phyloP scores from a whole-genome alignment of 2,797 vertebrate species.

The Smutsia gigantea region DNA sequence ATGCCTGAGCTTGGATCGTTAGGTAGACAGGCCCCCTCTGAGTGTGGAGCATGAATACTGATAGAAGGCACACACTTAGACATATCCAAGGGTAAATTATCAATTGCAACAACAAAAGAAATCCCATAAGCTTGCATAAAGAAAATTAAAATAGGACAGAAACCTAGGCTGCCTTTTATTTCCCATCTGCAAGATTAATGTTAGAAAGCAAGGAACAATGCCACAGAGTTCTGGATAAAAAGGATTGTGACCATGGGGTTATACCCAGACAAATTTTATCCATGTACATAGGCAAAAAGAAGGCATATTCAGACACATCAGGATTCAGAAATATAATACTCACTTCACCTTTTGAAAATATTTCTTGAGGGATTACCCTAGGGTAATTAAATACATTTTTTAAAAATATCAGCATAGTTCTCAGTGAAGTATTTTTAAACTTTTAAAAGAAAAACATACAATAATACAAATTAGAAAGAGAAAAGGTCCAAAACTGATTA shows the following conservation, averaged over 20 bases:
- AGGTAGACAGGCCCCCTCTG: background rate
- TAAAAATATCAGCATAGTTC: background rate
- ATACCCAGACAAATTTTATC: background rate
- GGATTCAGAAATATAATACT: background rate
- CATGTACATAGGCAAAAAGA: background rate
- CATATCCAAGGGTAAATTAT: background rate
- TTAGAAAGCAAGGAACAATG: background rate
- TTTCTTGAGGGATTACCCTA: conserved; percentile 30
- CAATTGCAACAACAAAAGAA: conserved; percentile 1
- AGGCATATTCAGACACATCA: background rate
- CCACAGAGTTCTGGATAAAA: background rate
- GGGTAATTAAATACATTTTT: background rate
- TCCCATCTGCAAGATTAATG: background rate
- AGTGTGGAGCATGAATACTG: background rate
- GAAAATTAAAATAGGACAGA: conserved; percentile 47
- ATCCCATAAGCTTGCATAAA: conserved; percentile 10
- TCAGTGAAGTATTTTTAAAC: conserved; percentile 37
- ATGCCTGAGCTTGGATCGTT: background rate
- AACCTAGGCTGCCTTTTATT: background rate
- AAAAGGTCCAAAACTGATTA: background rate
- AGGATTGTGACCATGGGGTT: background rate
- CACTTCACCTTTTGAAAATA: background rate
- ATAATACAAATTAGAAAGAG: background rate
- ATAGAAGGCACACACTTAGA: background rate
- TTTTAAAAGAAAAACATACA: background rate